Conservation (phyloP, 2,113 vertebrate genomes). For the Macroglossus sobrinus region DNA sequence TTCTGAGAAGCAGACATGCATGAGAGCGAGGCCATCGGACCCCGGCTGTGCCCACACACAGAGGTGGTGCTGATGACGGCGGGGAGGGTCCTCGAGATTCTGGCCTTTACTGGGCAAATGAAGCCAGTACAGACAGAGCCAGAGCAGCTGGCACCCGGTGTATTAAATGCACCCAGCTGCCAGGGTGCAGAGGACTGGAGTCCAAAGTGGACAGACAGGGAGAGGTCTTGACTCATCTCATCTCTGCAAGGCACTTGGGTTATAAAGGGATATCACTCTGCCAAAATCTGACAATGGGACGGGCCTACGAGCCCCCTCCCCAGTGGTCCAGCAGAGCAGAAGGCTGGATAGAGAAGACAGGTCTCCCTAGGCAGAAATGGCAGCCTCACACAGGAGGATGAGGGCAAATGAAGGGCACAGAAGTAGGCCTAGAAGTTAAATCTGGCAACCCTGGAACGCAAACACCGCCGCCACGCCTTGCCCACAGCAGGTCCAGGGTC, state of each 20-base stretch:
- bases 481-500: conserved; percentile 30
- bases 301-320: fast-evolving
- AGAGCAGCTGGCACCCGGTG: neutral
- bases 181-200: neutral
- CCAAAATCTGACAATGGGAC: neutral
- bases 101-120: neutral
- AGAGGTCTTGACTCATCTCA: neutral
- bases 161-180: neutral
- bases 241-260: neutral
- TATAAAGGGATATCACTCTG: neutral
- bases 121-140: neutral
- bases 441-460: neutral
- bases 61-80: neutral
- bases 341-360: neutral
- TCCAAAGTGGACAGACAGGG: neutral
- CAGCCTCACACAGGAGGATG: fast-evolving
- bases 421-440: neutral
- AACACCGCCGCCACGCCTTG: conserved; percentile 9
- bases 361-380: neutral
- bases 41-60: neutral
- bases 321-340: neutral
- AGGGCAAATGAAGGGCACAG: neutral
- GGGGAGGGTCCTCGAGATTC: neutral
- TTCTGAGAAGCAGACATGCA: fast-evolving
- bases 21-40: fast-evolving